Conservation (phyloP, 2,888 invertebrate genomes). For the Megalurothrips usitatus region DNA sequence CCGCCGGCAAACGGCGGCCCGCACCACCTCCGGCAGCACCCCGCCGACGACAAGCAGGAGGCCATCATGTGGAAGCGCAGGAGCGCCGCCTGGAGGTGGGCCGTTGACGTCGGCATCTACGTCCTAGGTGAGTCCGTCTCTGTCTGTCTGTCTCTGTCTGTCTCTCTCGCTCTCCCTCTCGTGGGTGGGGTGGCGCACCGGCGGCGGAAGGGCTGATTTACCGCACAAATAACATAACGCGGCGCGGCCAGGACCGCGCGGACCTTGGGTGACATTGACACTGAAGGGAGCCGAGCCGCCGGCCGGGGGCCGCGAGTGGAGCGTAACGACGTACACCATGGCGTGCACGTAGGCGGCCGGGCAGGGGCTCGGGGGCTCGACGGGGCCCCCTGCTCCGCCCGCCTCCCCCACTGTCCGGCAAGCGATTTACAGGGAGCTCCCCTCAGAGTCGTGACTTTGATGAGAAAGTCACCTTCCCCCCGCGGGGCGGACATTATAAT, state of each 20-base stretch:
- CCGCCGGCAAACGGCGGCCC: background rate
- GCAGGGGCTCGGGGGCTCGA: too few species aligned
- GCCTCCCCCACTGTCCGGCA: too few species aligned
- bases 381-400: too few species aligned
- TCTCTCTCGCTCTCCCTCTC: background rate
- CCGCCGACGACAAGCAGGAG: background rate
- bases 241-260: background rate
- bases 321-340: too few species aligned
- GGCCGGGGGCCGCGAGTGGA: too few species aligned
- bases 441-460: too few species aligned
- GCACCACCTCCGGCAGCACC: background rate
- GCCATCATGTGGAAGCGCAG: constrained; percentile 3
- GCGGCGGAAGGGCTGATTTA: background rate
- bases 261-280: constrained; percentile 17
- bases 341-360: too few species aligned
- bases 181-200: background rate
- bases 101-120: background rate
- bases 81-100: background rate
- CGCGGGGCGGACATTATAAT: too few species aligned
- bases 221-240: background rate
- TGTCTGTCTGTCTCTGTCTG: background rate
- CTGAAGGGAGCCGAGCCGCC: background rate
- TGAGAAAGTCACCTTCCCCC: too few species aligned
- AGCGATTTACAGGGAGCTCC: too few species aligned
- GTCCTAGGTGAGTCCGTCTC: background rate